A percentile compares a stretch with the other conserved stretches of the same genome.
phyloP scores from a whole-genome alignment of 2,797 vertebrate species.

The Holocentrus rufus region DNA sequence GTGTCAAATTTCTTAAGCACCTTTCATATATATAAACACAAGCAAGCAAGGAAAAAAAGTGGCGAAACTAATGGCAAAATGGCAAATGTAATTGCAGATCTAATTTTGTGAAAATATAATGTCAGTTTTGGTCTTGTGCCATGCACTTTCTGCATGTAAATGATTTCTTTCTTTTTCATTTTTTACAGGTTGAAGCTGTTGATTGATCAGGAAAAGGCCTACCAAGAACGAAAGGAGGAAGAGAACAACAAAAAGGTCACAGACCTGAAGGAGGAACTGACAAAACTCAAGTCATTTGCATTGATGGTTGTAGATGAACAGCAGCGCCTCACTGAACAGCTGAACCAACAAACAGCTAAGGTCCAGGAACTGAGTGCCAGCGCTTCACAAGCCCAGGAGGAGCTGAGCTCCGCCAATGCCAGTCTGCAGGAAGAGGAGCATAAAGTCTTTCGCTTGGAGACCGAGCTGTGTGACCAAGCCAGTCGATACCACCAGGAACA shows the following conservation, averaged over 20 bases:
- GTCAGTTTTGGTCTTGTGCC: background rate
- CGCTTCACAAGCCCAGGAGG: constrained; percentile 84
- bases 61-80: background rate
- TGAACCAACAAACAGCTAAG: constrained; percentile 87
- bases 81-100: background rate
- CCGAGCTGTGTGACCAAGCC: constrained; percentile 84
- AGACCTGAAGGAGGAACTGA: constrained; percentile 91
- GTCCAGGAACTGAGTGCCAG: constrained; percentile 86
- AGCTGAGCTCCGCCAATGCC: constrained; percentile 84
- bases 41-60: background rate
- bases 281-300: constrained; percentile 95
- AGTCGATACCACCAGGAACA: constrained; percentile 85
- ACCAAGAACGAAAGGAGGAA: constrained; percentile 89
- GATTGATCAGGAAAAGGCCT: constrained; percentile 90
- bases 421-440: constrained; percentile 87
- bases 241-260: constrained; percentile 87
- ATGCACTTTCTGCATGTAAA: background rate
- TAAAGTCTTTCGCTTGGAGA: constrained; percentile 87
- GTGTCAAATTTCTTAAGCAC: constrained; percentile 23
- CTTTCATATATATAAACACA: constrained; percentile 27
- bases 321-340: constrained; percentile 89
- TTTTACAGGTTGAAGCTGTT: constrained; percentile 90
- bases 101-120: background rate
- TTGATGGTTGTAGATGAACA: constrained; percentile 97
- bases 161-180: background rate